Conservation (phyloP, 1,140 invertebrate genomes). For the Harpegnathos saltator region DNA sequence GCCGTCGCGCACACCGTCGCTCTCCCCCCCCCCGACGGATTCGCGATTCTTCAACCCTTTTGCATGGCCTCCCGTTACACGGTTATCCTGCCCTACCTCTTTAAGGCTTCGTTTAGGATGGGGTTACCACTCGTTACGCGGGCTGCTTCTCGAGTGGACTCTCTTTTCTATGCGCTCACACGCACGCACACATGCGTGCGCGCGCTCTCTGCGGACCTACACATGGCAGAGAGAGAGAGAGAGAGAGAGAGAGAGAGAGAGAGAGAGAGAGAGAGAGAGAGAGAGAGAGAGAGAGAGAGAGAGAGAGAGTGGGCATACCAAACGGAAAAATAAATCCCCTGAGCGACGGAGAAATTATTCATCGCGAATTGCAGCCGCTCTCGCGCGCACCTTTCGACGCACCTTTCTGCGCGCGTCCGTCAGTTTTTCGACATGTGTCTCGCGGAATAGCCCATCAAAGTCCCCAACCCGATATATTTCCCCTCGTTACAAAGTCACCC, state of each 20-base stretch:
- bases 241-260: too few relatives aligned
- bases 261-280: too few relatives aligned
- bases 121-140: conserved; percentile 80
- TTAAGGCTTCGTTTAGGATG: conserved; percentile 83
- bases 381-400: not conserved
- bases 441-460: not conserved
- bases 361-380: not conserved
- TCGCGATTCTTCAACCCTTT: conserved; percentile 75
- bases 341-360: not conserved
- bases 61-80: conserved; percentile 79
- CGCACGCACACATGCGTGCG: conserved; percentile 23
- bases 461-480: too few relatives aligned
- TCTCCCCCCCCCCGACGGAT: conserved; percentile 59
- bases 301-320: conserved; percentile 11
- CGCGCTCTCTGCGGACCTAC: too few relatives aligned
- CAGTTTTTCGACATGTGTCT: not conserved
- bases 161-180: conserved; percentile 33
- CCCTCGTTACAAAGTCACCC: conserved; percentile 9
- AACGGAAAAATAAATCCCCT: conserved; percentile 61
- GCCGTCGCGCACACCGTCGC: not conserved
- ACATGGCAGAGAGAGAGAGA: too few relatives aligned
- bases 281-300: too few relatives aligned
- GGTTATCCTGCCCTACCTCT: conserved; percentile 77
- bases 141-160: conserved; percentile 72
- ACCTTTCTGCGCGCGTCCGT: not conserved